Base-by-base conservation (phyloP, 1,140 invertebrate species). In the Drosophila athabasca region DNA sequence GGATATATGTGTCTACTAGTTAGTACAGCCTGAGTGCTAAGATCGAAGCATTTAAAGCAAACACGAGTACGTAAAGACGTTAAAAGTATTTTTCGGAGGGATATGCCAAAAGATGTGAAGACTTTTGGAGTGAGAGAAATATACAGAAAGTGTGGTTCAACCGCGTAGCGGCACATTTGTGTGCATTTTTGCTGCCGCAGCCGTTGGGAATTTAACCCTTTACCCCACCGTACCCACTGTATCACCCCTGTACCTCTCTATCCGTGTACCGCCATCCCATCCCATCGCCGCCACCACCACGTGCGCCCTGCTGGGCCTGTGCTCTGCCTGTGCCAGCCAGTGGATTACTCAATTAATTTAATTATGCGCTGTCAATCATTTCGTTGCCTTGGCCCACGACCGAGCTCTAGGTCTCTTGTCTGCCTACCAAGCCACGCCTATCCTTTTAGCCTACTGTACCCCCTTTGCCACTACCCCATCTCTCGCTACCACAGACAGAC, bases 321-420 rank as follows among this genome's bases (percentile, higher is more conserved):
- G 24, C 26, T 6, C 39, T 19, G 53, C 43, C 58, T 19, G 31
- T 43, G 24, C 68, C 60, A 76, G 76, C 76, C 76, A 76, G 78
- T 91, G 90, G 90, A 91, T 91, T 91, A 91, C 90, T 91, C 90
- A 91, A 91, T 91, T 91, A 91, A 91, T 91, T 91, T 91, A 91
- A 91, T 91, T 91, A 91, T 91, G 90, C 85, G 88, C 90, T 91
- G 90, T 91, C 90, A 91, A 91, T 91, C 90, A 91, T 91, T 91
- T 90, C 88, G 90, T 83, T 90, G 81, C 79, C 78, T 87, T 64
- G 60, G 64, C 58, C 46, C 41, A 64, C 50, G 26, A 35, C 11
- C 17, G 11, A 31, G 49, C 44, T 24, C 39, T 39, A 39, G 46
- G 19, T 29, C 22, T 9, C n/a, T 26, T 31, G 26, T 55, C 19